Percentiles rank a stretch among this genome's conserved stretches.
Evolutionary conservation across 1,140 invertebrate species (phyloP).

Genomic region (Reticulitermes speratus): DNA sequence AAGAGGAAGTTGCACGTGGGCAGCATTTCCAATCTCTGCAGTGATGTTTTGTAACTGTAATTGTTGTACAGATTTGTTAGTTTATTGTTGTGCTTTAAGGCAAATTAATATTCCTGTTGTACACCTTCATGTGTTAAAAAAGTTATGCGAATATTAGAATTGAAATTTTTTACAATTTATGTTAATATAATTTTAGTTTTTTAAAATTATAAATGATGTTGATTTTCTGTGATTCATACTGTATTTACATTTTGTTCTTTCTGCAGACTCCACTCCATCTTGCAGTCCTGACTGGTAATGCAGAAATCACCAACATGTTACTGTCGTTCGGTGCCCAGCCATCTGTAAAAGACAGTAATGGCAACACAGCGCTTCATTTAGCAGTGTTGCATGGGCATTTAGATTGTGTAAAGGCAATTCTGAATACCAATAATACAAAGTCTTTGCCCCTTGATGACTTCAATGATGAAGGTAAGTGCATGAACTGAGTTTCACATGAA

Average conservation of each 20-base stretch:
- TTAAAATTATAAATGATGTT: no score
- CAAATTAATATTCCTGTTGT: no score
- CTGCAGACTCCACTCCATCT: constrained; percentile 1
- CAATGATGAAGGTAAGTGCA: constrained; percentile 34
- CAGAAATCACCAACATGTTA: not conserved
- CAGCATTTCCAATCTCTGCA: no score
- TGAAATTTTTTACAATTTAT: no score
- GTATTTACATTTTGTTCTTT: not conserved
- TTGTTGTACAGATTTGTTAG: no score
- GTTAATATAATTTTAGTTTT: no score
- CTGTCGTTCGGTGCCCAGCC: not conserved
- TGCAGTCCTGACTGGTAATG: constrained; percentile 2
- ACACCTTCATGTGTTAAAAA: no score
- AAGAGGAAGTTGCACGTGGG: no score
- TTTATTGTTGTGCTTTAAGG: no score
- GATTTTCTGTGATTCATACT: no score
- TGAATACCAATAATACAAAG: not conserved
- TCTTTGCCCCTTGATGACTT: constrained; percentile 10
- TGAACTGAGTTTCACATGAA: not conserved
- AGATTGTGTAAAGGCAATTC: not conserved
- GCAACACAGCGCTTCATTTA: constrained; percentile 20
- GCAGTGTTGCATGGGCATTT: constrained; percentile 3
- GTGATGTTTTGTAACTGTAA: no score
- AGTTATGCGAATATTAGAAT: no score
- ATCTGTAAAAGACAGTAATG: not conserved